Evolutionary conservation across 2,888 invertebrate species (phyloP), one percentile per base, ranked within the genome.

Genomic region (Sialis lutaria): DNA sequence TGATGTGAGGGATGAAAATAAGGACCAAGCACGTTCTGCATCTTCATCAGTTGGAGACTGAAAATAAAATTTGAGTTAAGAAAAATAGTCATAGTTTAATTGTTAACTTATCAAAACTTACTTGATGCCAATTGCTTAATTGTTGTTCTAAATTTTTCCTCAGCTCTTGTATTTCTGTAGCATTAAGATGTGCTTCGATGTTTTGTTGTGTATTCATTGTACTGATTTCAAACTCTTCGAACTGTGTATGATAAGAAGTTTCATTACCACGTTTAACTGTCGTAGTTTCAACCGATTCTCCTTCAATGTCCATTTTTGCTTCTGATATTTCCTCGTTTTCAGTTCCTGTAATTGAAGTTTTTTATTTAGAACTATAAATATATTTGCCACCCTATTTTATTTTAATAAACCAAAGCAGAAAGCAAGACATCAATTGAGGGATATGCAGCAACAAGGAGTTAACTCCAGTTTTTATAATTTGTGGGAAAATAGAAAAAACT

Each of bases 161-260:
- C 40, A 73, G 53, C 35, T 59, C 55, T 50, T 67, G 67, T n/a
- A 69, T 57, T 54, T 70, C 68, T 50, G 65, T 57, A 6, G 59
- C 51, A 2, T 59, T 55, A 22, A 59, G 53, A 51, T 55, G 55
- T 51, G 52, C 49, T 1, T 37, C 37, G 6, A 12, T 10, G 12
- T 37, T 37, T n/a, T 37, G 5, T 10, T 37, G 6, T 6, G 7
- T 8, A 8, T 37, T 37, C 22, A 22, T 22, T 22, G 22, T 22
- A 22, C 12, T 49, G 51, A 7, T 47, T 55, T 37, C 57, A 53
- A 58, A 50, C 30, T 56, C 55, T 30, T 57, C 59, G 47, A 65
- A 59, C 22, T 68, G 68, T 1, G 89, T 90, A 60, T 89, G 85
- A 55, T 86, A 84, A 1, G 79, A 76, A 1, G 87, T 82, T 13